phyloP scores from a whole-genome alignment of 2,113 vertebrate species.

The Isurus oxyrinchus region DNA sequence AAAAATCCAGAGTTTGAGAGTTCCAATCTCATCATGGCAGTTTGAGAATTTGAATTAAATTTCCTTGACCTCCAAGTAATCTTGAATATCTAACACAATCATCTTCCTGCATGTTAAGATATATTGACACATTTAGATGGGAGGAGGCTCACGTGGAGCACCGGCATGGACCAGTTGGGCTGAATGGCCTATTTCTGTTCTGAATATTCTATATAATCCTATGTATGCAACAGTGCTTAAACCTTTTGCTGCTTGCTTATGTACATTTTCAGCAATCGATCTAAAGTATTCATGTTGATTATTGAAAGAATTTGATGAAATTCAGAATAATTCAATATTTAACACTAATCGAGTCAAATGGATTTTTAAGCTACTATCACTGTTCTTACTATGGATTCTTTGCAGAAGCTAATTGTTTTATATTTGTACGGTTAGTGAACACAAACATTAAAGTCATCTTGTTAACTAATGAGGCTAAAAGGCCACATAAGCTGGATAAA shows the following conservation, averaged over 20 bases:
- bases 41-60: too few relatives aligned
- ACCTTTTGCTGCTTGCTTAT: neutral
- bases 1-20: too few relatives aligned
- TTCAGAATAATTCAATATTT: conserved; percentile 22
- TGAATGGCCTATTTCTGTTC: neutral
- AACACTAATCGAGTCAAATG: neutral
- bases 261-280: neutral
- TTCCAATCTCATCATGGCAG: too few relatives aligned
- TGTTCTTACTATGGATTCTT: neutral
- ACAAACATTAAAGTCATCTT: neutral
- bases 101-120: too few relatives aligned
- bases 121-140: too few relatives aligned
- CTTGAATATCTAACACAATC: too few relatives aligned
- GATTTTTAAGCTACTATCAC: neutral
- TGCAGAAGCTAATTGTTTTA: neutral
- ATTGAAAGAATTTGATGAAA: neutral
- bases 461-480: neutral
- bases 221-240: neutral
- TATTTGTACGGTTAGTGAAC: neutral
- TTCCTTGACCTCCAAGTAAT: too few relatives aligned
- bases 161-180: neutral
- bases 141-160: neutral
- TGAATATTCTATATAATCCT: neutral
- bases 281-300: neutral
- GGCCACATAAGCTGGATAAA: neutral